Percentiles rank a stretch among this genome's conserved stretches.
Conservation (phyloP, 2,797 vertebrate species). For the Dermochelys coriacea region DNA sequence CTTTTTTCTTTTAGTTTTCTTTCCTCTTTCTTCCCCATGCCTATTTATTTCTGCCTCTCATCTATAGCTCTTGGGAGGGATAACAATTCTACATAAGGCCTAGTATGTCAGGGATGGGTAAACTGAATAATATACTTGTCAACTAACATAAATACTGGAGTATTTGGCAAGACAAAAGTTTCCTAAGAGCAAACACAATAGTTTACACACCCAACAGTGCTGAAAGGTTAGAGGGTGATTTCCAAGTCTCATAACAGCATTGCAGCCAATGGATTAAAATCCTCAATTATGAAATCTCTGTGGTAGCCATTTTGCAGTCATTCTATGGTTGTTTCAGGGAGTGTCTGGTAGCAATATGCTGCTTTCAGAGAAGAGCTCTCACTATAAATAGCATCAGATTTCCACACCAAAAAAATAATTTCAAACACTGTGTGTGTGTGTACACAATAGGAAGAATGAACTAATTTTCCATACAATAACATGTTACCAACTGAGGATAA, state of each 20-base stretch:
- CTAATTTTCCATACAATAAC: background rate
- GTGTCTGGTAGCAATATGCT: background rate
- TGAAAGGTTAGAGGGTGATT: conserved; percentile 49
- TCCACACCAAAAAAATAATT: background rate
- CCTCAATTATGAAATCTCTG: background rate
- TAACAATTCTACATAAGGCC: conserved; percentile 16
- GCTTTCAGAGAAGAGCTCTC: background rate
- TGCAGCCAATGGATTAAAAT: conserved; percentile 49
- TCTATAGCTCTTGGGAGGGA: background rate
- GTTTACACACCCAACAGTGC: conserved; percentile 50
- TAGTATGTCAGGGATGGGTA: conserved; percentile 46
- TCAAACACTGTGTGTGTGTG: background rate
- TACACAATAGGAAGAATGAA: fast-evolving
- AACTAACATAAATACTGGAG: conserved; percentile 49
- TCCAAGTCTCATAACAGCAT: conserved; percentile 49
- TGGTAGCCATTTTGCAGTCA: conserved; percentile 45
- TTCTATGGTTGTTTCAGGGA: background rate
- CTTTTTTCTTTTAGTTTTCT: background rate
- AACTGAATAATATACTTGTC: conserved; percentile 55
- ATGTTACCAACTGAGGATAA: fast-evolving
- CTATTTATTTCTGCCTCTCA: conserved; percentile 44
- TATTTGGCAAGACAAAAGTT: conserved; percentile 38
- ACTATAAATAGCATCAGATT: background rate
- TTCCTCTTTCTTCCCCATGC: background rate
- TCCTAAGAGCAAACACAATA: conserved; percentile 64